phyloP scores from a whole-genome alignment of 2,888 invertebrate genomes.

The Koerneria pararmatus region DNA sequence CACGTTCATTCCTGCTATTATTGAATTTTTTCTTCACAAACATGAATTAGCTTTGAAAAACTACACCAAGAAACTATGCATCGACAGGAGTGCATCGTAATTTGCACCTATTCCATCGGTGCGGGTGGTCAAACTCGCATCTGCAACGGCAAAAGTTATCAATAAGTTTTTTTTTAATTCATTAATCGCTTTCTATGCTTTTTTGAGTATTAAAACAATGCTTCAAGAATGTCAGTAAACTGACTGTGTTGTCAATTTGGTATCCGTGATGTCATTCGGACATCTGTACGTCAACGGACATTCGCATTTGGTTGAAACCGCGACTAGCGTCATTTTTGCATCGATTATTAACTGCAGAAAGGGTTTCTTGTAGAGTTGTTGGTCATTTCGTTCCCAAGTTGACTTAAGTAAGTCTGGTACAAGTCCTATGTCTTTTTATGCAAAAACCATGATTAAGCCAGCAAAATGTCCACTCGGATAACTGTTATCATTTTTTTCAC shows the following conservation, averaged over 20 bases:
- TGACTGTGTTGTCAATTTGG: slow-evolving; percentile 17
- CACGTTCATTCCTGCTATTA: too few relatives aligned
- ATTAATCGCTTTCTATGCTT: not conserved
- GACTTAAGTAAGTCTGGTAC: too few relatives aligned
- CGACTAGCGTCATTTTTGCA: slow-evolving; percentile 8
- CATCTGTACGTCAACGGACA: slow-evolving; percentile 20
- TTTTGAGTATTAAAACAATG: not conserved
- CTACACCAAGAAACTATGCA: too few relatives aligned
- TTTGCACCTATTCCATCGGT: slow-evolving; percentile 14
- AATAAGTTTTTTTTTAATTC: not conserved
- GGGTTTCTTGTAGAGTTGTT: too few relatives aligned
- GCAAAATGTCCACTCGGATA: too few relatives aligned
- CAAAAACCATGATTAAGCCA: too few relatives aligned
- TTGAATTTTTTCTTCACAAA: too few relatives aligned
- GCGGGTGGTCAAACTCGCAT: slow-evolving; percentile 15
- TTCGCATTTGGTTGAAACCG: slow-evolving; percentile 14
- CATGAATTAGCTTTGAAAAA: too few relatives aligned
- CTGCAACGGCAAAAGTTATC: not conserved
- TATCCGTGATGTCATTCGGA: slow-evolving; percentile 16
- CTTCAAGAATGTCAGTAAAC: not conserved
- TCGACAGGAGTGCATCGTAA: slow-evolving; percentile 16
- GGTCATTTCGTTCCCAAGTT: too few relatives aligned
- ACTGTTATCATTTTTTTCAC: too few relatives aligned
- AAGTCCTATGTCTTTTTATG: too few relatives aligned
- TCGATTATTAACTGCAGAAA: slow-evolving; percentile 23